Percentiles rank a stretch among this genome's conserved stretches.
Conservation (phyloP, 2,797 vertebrate genomes). For the Poeciliopsis paucimaculata region DNA sequence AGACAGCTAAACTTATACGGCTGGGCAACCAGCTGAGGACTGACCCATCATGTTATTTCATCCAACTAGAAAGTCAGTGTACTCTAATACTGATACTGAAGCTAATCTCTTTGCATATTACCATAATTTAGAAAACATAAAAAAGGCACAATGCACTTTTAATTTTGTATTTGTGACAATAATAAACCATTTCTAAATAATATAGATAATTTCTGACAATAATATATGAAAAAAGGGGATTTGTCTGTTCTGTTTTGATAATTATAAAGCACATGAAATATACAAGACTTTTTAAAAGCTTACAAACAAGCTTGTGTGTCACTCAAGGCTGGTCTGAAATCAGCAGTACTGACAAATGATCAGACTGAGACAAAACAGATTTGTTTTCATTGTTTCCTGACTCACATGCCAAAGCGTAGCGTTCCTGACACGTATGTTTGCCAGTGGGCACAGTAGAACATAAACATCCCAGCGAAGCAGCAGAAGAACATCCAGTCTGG, state of each 20-base stretch:
- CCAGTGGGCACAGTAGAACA: conserved; percentile 99
- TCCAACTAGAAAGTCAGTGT: not conserved
- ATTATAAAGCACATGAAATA: not conserved
- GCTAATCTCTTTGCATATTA: not conserved
- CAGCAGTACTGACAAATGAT: not conserved
- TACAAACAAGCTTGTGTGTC: not conserved
- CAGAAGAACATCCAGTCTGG: conserved; percentile 99
- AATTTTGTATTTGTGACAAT: not conserved
- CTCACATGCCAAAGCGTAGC: conserved; percentile 97
- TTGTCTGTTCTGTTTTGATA: not conserved
- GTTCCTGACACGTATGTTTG: conserved; percentile 98
- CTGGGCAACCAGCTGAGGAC: not conserved
- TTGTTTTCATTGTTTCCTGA: conserved; percentile 37
- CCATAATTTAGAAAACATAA: not conserved
- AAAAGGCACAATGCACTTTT: not conserved
- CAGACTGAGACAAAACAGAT: not conserved
- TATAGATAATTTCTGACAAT: not conserved
- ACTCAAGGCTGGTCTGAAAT: not conserved
- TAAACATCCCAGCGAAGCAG: conserved; percentile 98
- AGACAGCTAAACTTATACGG: not conserved
- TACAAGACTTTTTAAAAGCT: not conserved
- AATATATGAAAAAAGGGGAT: not conserved
- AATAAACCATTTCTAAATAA: not conserved
- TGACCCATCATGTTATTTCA: not conserved
- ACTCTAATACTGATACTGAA: not conserved